Percentiles rank a stretch among this genome's conserved stretches.
Evolutionary conservation across 2,797 vertebrate genomes (phyloP).

Genomic region (Microctenopoma lineatum): DNA sequence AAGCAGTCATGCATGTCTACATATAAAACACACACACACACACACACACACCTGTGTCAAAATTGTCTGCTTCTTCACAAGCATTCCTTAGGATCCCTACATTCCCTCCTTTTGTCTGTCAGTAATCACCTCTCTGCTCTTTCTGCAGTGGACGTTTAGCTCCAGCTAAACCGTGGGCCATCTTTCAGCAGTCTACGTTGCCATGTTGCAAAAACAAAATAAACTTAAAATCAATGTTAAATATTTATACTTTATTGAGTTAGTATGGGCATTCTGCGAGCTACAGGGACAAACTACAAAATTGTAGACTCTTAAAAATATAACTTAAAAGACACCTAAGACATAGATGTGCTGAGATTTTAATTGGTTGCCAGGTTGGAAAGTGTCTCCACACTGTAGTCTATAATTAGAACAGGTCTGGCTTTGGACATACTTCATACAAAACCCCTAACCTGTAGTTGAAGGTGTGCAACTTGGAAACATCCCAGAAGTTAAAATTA

Average conservation of each 20-base stretch:
- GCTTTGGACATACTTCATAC: slow-evolving; percentile 65
- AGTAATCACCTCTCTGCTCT: slow-evolving; percentile 25
- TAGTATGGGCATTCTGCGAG: neutral
- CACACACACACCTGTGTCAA: slow-evolving; percentile 62
- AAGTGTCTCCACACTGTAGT: slow-evolving; percentile 44
- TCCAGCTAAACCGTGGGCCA: neutral
- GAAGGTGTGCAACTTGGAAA: slow-evolving; percentile 27
- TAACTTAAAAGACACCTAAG: neutral
- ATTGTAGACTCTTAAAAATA: neutral
- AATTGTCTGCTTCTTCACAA: slow-evolving; percentile 68
- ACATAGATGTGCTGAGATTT: slow-evolving; percentile 32
- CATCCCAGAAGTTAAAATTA: slow-evolving; percentile 15
- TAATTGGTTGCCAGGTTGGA: slow-evolving; percentile 52
- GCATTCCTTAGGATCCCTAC: slow-evolving; percentile 61
- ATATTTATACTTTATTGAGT: neutral
- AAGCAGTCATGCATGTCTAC: slow-evolving; percentile 35
- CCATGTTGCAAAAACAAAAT: too few species aligned
- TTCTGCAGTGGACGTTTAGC: slow-evolving; percentile 2
- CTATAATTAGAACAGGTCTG: slow-evolving; percentile 68
- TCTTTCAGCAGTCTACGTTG: neutral
- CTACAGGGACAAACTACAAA: neutral
- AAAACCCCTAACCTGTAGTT: slow-evolving; percentile 51
- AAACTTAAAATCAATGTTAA: too few species aligned
- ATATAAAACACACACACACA: slow-evolving; percentile 45
- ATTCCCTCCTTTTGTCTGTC: slow-evolving; percentile 27